A percentile compares a stretch with the other conserved stretches of the same genome.
Conservation (phyloP, 2,888 invertebrate species). For the Drosophila mercatorum region DNA sequence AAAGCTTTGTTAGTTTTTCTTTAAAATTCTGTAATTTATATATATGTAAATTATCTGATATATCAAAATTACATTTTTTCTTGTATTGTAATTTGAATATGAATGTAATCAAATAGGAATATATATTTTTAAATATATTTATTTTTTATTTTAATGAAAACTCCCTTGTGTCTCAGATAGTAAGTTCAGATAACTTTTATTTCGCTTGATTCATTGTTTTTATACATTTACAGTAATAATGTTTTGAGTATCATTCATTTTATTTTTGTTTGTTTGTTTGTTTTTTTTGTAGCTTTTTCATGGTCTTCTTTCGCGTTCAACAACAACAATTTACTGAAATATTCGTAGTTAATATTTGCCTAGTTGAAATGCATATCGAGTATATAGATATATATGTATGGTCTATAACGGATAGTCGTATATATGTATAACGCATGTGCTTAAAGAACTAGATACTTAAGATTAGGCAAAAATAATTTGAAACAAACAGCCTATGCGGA, state of each 20-base stretch:
- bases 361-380: conserved; percentile 65
- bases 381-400: conserved; percentile 18
- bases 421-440: conserved; percentile 77
- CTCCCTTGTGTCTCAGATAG: neutral
- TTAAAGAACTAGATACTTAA: conserved; percentile 67
- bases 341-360: conserved; percentile 50
- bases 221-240: conserved; percentile 54
- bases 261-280: conserved; percentile 11
- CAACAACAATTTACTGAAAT: conserved; percentile 66
- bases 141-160: neutral
- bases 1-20: too few species aligned
- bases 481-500: conserved; percentile 80
- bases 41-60: neutral
- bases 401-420: conserved; percentile 28
- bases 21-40: too few species aligned
- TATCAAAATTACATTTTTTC: too few species aligned
- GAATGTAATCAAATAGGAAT: too few species aligned
- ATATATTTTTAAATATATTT: too few species aligned
- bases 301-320: conserved; percentile 33
- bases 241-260: conserved; percentile 72
- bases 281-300: conserved; percentile 23
- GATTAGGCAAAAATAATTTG: conserved; percentile 74
- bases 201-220: conserved; percentile 60
- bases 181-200: conserved; percentile 57
- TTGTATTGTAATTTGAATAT: too few species aligned